A percentile compares a stretch with the other conserved stretches of the same genome.
Conservation (phyloP, 2,888 invertebrate species). For the Aspidapion aeneum region DNA sequence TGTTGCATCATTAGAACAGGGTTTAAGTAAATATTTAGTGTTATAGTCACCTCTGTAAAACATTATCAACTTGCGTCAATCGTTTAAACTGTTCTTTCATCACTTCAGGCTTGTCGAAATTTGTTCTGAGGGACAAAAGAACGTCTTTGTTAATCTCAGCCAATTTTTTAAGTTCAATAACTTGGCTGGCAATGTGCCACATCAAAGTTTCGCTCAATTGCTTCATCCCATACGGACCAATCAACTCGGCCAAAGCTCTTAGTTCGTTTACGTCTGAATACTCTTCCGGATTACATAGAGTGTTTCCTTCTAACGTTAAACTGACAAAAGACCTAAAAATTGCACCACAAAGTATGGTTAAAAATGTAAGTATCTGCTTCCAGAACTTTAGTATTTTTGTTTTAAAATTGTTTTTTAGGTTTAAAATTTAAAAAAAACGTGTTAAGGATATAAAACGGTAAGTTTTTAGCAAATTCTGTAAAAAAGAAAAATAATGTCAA, state of each 20-base stretch:
- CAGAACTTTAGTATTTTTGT: no score
- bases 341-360: no score
- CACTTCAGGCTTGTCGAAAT: constrained; percentile 97
- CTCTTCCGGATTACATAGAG: constrained; percentile 96
- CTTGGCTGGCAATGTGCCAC: constrained; percentile 98
- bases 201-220: constrained; percentile 93
- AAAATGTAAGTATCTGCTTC: no score
- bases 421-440: no score
- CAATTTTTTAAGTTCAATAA: constrained; percentile 90
- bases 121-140: constrained; percentile 84
- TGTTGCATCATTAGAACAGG: no score
- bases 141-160: constrained; percentile 93
- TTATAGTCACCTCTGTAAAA: constrained; percentile 74
- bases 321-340: constrained; percentile 81
- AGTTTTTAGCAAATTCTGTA: no score
- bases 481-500: no score
- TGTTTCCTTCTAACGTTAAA: constrained; percentile 83
- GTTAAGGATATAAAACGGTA: no score
- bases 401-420: no score
- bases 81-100: constrained; percentile 96
- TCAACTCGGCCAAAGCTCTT: constrained; percentile 89
- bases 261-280: constrained; percentile 96
- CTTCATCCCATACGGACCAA: constrained; percentile 99
- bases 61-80: constrained; percentile 89
- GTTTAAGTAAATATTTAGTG: no score